phyloP scores from a whole-genome alignment of 2,113 vertebrate genomes.

The Heliornis fulica region DNA sequence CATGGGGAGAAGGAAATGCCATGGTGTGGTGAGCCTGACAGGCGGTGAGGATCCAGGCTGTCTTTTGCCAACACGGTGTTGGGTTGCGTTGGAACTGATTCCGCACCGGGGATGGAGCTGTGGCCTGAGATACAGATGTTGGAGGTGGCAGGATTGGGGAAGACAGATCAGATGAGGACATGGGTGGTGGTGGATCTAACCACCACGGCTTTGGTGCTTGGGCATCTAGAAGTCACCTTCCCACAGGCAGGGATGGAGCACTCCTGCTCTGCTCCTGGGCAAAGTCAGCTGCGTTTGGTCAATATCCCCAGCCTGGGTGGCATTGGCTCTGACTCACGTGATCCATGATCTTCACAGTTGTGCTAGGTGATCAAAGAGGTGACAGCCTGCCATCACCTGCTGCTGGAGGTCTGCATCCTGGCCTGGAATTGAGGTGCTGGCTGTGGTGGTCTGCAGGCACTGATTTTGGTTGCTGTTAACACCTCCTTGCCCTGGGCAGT shows the following conservation, averaged over 20 bases:
- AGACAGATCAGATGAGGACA: neutral
- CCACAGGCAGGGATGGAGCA: accelerated
- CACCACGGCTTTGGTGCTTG: neutral
- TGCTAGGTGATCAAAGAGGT: neutral
- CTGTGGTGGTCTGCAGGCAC: neutral
- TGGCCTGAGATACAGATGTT: neutral
- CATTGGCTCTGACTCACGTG: neutral
- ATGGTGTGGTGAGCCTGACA: no score
- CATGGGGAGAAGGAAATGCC: neutral
- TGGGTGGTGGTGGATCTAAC: neutral
- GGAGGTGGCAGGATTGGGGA: neutral
- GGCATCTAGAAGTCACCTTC: neutral
- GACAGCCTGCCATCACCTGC: neutral
- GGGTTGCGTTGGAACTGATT: neutral
- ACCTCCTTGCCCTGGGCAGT: neutral
- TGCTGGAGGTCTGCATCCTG: neutral
- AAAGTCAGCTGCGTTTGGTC: neutral
- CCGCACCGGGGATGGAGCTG: neutral
- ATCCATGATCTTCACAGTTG: accelerated
- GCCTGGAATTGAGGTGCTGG: neutral
- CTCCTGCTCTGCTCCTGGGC: neutral
- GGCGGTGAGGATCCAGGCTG: neutral
- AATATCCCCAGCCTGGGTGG: accelerated
- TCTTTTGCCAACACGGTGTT: neutral
- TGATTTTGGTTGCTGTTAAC: neutral